These are phyloP conservation scores for Desoria tigrina DNA, from an alignment of 2,888 invertebrate species.

Conservation along the genomic window DNA sequence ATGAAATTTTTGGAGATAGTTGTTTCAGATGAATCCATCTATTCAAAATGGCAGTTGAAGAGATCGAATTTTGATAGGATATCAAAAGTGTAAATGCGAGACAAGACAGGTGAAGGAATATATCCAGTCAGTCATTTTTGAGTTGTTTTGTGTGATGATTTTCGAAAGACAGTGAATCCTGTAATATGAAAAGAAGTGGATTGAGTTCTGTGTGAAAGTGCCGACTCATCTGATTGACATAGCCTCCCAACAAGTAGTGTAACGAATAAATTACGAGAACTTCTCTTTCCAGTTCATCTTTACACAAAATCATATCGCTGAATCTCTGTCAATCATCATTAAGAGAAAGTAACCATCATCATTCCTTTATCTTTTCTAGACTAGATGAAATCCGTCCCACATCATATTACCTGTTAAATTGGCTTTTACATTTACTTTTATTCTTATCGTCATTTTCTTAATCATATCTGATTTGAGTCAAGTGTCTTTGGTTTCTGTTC, in stretches of 20 bases:
- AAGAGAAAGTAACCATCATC: slow-evolving; percentile 35
- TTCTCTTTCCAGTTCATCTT: slow-evolving; percentile 24
- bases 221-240: slow-evolving; percentile 54
- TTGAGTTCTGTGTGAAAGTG: slow-evolving; percentile 49
- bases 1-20: too few relatives aligned
- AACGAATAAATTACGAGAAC: slow-evolving; percentile 51
- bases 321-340: slow-evolving; percentile 52
- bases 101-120: slow-evolving; percentile 14
- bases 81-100: too few relatives aligned
- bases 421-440: too few relatives aligned
- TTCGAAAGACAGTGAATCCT: slow-evolving; percentile 18
- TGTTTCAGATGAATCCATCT: too few relatives aligned
- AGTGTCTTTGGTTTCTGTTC: too few relatives aligned
- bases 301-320: slow-evolving; percentile 36
- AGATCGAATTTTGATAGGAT: too few relatives aligned
- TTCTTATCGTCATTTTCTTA: too few relatives aligned
- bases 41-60: too few relatives aligned
- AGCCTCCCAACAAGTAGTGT: slow-evolving; percentile 53
- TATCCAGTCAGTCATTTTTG: slow-evolving; percentile 14
- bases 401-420: too few relatives aligned
- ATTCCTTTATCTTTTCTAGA: background rate
- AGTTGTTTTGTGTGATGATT: slow-evolving; percentile 19
- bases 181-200: slow-evolving; percentile 24
- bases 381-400: too few relatives aligned
- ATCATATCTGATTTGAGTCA: too few relatives aligned